Evolutionary conservation across 2,888 invertebrate species (phyloP).

Genomic region (Barypeithes pellucidus): DNA sequence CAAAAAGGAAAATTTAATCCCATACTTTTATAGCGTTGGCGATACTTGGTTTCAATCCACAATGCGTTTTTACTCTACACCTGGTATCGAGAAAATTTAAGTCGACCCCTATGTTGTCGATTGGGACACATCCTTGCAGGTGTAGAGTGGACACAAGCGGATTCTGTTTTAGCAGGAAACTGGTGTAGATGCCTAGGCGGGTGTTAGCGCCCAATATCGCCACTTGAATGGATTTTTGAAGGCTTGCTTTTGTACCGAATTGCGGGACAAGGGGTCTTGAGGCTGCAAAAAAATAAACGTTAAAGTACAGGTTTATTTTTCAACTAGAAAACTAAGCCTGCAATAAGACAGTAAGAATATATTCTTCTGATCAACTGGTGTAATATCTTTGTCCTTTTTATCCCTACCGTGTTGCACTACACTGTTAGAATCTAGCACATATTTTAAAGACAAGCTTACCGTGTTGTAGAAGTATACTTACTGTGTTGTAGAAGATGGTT

Average conservation of each 20-base stretch:
- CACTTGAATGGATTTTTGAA: slow-evolving; percentile 61
- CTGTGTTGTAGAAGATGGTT: slow-evolving; percentile 47
- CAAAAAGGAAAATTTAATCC: too few species aligned
- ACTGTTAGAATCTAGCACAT: slow-evolving; percentile 2
- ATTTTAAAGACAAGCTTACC: background rate
- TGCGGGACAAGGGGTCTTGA: background rate
- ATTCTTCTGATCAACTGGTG: too few species aligned
- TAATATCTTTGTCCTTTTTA: background rate
- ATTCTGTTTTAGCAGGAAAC: slow-evolving; percentile 74
- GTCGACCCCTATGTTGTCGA: slow-evolving; percentile 64
- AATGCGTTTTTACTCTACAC: slow-evolving; percentile 60
- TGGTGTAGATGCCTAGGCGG: slow-evolving; percentile 71
- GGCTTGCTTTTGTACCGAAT: slow-evolving; percentile 35
- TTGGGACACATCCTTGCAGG: slow-evolving; percentile 63
- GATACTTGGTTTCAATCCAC: slow-evolving; percentile 57
- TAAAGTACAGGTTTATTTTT: too few species aligned
- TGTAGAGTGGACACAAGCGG: slow-evolving; percentile 67
- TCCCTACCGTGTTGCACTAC: background rate
- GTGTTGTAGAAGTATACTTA: too few species aligned
- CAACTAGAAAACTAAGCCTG: too few species aligned
- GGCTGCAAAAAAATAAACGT: background rate
- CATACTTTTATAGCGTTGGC: slow-evolving; percentile 63
- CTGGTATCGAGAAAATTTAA: slow-evolving; percentile 66
- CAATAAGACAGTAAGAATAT: too few species aligned
- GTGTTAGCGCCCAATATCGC: slow-evolving; percentile 73